A percentile compares a stretch with the other conserved stretches of the same genome.
Conservation (phyloP, 1,140 invertebrate species). For the Glomeris maerens region DNA sequence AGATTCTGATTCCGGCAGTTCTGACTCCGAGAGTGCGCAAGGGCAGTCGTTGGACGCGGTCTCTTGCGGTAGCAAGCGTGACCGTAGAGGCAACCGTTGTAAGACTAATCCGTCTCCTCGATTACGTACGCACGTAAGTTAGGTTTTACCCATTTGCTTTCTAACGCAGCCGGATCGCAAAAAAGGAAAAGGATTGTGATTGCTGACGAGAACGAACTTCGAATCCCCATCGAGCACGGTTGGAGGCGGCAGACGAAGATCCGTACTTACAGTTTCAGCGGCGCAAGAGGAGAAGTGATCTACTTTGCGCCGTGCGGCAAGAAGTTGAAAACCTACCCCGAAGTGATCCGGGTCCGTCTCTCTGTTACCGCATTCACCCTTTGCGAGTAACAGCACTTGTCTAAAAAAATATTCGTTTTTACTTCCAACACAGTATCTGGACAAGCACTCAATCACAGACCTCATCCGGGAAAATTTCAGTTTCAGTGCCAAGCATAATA, state of each 20-base stretch:
- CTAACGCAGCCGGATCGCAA: conserved; percentile 13
- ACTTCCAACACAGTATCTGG: conserved; percentile 53
- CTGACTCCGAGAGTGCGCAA: conserved; percentile 5
- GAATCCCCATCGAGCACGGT: conserved; percentile 59
- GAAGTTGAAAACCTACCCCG: conserved; percentile 54
- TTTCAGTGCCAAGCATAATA: conserved; percentile 68
- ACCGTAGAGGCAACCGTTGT: not conserved
- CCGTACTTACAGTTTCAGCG: conserved; percentile 26
- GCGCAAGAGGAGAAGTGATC: conserved; percentile 68
- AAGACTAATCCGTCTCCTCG: not conserved
- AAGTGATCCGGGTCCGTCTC: conserved; percentile 48
- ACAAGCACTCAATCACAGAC: conserved; percentile 53
- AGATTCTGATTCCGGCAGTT: conserved; percentile 8
- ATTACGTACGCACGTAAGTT: too few species aligned
- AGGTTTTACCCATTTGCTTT: not conserved
- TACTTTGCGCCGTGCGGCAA: conserved; percentile 76
- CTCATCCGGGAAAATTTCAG: conserved; percentile 76
- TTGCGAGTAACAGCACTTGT: not conserved
- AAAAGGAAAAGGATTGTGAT: conserved; percentile 27
- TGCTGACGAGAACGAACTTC: conserved; percentile 41
- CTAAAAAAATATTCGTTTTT: not conserved
- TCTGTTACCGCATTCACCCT: not conserved
- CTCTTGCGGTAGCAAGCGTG: conserved; percentile 1
- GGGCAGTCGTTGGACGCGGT: conserved; percentile 1
- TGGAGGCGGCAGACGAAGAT: conserved; percentile 85